Percentiles rank a stretch among this genome's conserved stretches.
Conservation (phyloP, 2,113 vertebrate genomes). For the Sphaerodactylus townsendi region DNA sequence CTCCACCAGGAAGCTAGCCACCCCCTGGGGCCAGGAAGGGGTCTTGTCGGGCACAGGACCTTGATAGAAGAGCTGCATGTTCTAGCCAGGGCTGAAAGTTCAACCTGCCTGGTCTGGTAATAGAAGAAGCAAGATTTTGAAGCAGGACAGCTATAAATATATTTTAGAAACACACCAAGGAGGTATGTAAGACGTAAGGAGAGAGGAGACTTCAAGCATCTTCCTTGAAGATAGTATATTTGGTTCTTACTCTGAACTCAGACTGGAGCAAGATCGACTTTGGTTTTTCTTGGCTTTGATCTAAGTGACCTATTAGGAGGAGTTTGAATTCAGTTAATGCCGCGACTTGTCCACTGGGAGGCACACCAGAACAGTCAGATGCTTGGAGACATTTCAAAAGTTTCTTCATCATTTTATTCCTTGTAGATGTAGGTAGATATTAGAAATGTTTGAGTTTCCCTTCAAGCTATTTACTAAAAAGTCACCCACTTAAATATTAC, state of each 20-base stretch:
- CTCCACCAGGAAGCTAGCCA: no score
- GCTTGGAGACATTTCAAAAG: neutral
- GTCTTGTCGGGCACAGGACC: neutral
- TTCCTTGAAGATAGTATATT: conserved; percentile 37
- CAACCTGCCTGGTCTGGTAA: conserved; percentile 40
- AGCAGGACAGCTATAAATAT: neutral
- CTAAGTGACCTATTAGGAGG: conserved; percentile 57
- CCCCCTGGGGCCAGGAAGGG: neutral
- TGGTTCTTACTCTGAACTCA: conserved; percentile 29
- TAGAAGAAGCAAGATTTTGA: conserved; percentile 33
- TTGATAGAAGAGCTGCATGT: neutral
- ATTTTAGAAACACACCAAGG: conserved; percentile 46
- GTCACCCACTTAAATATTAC: neutral
- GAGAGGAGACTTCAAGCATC: conserved; percentile 36
- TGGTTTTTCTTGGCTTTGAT: neutral
- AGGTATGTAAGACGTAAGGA: conserved; percentile 46
- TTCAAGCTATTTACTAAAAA: neutral
- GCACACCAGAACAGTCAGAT: conserved; percentile 43
- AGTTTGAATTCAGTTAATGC: conserved; percentile 22
- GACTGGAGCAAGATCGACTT: conserved; percentile 4
- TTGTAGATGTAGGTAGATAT: neutral
- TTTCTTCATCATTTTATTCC: neutral
- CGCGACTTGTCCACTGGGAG: conserved; percentile 29
- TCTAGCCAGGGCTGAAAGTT: conserved; percentile 35
- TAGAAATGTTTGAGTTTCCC: neutral